Evolutionary conservation across 2,113 vertebrate species (phyloP), one percentile per base, ranked within the genome.

Genomic region (Colistium nudipinnis): DNA sequence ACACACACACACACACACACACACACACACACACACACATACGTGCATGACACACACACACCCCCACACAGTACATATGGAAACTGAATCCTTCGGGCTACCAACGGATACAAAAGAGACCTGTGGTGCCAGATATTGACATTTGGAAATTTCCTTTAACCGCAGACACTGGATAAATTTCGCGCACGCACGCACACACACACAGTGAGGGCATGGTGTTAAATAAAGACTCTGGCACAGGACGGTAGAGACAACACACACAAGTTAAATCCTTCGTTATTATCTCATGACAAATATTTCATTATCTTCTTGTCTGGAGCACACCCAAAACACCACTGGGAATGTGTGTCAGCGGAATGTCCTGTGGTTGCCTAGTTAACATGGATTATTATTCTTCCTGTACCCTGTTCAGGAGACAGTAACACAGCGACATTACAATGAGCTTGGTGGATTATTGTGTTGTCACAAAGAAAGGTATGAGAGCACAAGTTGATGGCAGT

Each of bases 271-370:
- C 52, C 57, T 60, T 45, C 9, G 43, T 60, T 70, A 48, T 60
- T 70, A 62, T 70, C 43, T 70, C 38, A 30, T 63, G 63, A 67
- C 49, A 25, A 49, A 63, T 33, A 80, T 59, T 63, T 54, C 14
- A 86, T 80, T 67, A 78, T 80, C 62, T 33, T 73, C 28, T 33
- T 56, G 53, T 70, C 56, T 35, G 11, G 36, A 70, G 62, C 69
- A 81, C 41, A 28, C 36, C 52, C 2, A 11, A 55, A 74, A 5
- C 27, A 19, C 38, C 4, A 2, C 35, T 43, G 56, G 24, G 62
- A 36, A 73, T 67, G 57, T 39, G 19, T 80, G 48, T 28, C 31
- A 44, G 59, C 17, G 66, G 39, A 74, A 56, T 68, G 48, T 78
- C 65, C 53, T 47, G 69, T 36, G 33, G 73, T 11, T 78, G 44